Evolutionary conservation across 1,140 invertebrate species (phyloP).

Genomic region (Hyles vespertilio): DNA sequence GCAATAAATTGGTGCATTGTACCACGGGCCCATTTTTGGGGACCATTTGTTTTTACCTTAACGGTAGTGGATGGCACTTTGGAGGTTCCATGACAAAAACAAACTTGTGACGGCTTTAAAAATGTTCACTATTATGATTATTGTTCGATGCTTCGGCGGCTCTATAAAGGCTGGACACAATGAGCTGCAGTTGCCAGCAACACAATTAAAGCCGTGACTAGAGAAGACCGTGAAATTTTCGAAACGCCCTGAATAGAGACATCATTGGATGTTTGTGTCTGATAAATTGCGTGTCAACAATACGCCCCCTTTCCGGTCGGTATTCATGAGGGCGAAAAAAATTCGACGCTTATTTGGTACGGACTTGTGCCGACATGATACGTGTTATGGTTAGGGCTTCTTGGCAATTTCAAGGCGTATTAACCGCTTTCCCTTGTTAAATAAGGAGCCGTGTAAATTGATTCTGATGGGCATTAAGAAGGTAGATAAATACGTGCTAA

Average conservation of each 20-base stretch:
- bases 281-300: constrained; percentile 63
- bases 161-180: constrained; percentile 41
- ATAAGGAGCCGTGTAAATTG: too few relatives aligned
- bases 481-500: too few relatives aligned
- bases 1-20: constrained; percentile 56
- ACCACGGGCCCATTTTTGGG: constrained; percentile 29
- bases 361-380: constrained; percentile 19
- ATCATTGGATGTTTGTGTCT: constrained; percentile 66
- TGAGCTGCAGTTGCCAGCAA: constrained; percentile 32
- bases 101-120: constrained; percentile 46
- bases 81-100: constrained; percentile 60
- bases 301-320: constrained; percentile 50
- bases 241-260: constrained; percentile 51
- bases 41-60: constrained; percentile 60
- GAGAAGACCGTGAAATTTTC: constrained; percentile 58
- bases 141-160: constrained; percentile 33
- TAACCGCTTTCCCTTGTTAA: not conserved
- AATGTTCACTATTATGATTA: constrained; percentile 37
- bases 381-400: constrained; percentile 24
- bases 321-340: constrained; percentile 6
- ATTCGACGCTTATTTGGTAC: constrained; percentile 6
- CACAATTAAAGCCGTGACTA: constrained; percentile 51
- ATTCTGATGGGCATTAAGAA: too few relatives aligned
- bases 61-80: constrained; percentile 56
- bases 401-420: constrained; percentile 23